Base-by-base conservation (phyloP, 2,113 vertebrate species). In the Xyliphius kryptos region DNA sequence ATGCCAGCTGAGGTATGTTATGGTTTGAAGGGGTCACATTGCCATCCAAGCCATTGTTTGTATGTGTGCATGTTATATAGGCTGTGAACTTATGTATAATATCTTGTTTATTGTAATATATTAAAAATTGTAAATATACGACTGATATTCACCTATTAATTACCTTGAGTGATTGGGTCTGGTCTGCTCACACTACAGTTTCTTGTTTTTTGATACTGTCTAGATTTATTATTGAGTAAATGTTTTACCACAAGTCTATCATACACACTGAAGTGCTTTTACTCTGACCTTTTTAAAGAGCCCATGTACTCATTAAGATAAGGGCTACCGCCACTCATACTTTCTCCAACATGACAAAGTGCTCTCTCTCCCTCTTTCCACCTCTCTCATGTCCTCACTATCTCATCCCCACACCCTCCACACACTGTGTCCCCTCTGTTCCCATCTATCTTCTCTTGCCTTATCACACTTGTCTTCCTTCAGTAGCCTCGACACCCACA, bases 251-350 rank as follows among this genome's bases (percentile, higher is more conserved):
- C 40, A 16, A 52, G 66, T 72, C 65, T 64, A 20, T 56, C 62
- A 56, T 32, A 26, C 48, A 53, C 11, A 13, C 9, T 13, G 64
- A 44, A 19, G 40, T 41, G 72, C 71, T 63, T 41, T 50, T n/a
- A 71, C 47, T 68, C 71, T 81, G 85, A 82, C 79, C 83, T 80
- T 79, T 82, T 79, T 77, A 85, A 87, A 85, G 81, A 79, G 71
- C 78, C 70, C 66, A 74, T 79, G 80, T 83, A 76, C 76, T 83
- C 81, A 84, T 89, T 85, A 80, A 84, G 86, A 87, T 88, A 87
- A 85, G 70, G 73, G 66, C 61, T 69, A 47, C 67, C 26, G 7
- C 77, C 84, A 80, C 77, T 85, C 74, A 76, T 73, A 82, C 71
- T 66, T 79, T 72, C 82, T 86, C 75, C 59, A 80, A 75, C 61